Percentiles rank a stretch among this genome's conserved stretches.
These are phyloP conservation scores for Nomada hirtipes DNA, from an alignment of 2,888 invertebrate species.

Conservation along the genomic window DNA sequence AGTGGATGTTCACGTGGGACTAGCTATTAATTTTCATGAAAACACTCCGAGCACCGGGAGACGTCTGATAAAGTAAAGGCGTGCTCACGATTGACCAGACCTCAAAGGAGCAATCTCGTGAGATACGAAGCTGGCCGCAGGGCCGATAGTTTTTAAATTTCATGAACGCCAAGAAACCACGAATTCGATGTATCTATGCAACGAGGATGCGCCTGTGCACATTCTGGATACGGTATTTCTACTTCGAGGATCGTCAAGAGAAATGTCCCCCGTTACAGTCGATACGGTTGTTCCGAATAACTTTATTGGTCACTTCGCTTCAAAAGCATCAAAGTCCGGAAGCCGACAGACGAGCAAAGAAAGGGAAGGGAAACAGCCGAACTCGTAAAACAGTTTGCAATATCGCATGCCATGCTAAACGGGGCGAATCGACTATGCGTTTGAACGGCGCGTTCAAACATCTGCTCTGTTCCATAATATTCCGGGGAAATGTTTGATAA, in stretches of 20 bases:
- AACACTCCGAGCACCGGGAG: constrained; percentile 35
- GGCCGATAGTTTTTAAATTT: constrained; percentile 61
- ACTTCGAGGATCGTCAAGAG: constrained; percentile 42
- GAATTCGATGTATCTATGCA: constrained; percentile 57
- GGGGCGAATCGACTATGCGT: constrained; percentile 23
- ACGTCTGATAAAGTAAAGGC: constrained; percentile 57
- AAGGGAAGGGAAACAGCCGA: constrained; percentile 10
- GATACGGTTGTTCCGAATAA: constrained; percentile 28
- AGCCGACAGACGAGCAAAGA: constrained; percentile 10
- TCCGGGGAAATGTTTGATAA: constrained; percentile 31
- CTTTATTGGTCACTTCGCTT: constrained; percentile 53
- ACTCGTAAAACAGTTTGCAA: constrained; percentile 53
- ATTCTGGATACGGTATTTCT: background rate
- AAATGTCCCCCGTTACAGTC: constrained; percentile 35
- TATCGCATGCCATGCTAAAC: constrained; percentile 57
- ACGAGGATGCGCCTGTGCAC: background rate
- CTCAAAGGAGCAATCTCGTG: constrained; percentile 68
- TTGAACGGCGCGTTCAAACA: constrained; percentile 45
- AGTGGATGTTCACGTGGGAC: constrained; percentile 17
- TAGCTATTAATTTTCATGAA: constrained; percentile 67
- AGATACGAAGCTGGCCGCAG: constrained; percentile 31
- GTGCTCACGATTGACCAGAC: constrained; percentile 63
- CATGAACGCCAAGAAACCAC: constrained; percentile 54
- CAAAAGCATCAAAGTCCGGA: constrained; percentile 41
- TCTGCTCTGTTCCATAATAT: constrained; percentile 44